Evolutionary conservation across 2,113 vertebrate species (phyloP).

Genomic region (Xenus cinereus): DNA sequence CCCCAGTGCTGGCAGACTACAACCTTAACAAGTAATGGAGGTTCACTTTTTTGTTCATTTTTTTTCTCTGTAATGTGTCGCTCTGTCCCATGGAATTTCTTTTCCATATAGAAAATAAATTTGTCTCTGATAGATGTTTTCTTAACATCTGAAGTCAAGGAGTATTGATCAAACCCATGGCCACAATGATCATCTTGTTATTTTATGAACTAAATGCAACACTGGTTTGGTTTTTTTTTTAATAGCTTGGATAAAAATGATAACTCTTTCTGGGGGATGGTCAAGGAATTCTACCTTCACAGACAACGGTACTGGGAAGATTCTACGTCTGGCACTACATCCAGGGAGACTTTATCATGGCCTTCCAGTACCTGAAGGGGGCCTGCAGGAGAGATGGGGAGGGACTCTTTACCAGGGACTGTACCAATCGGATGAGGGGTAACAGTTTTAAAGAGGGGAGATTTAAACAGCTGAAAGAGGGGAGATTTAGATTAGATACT

Average conservation of each 20-base stretch:
- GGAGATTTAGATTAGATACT: no score
- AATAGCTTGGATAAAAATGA: not conserved
- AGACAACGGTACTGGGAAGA: not conserved
- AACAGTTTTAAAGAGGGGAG: no score
- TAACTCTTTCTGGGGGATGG: not conserved
- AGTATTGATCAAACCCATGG: not conserved
- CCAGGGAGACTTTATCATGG: no score
- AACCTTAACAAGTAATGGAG: not conserved
- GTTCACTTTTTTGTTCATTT: not conserved
- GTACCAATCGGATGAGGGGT: no score
- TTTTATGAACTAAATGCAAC: not conserved
- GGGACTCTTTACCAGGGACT: no score
- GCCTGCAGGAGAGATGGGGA: no score
- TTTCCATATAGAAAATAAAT: not conserved
- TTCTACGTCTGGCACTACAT: not conserved
- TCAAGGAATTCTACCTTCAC: not conserved
- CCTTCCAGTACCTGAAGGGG: no score
- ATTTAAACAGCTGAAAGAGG: no score
- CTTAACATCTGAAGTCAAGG: not conserved
- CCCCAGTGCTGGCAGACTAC: not conserved
- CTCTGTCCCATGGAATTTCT: not conserved
- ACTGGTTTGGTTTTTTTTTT: rapidly evolving
- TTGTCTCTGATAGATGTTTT: not conserved
- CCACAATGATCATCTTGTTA: no score
- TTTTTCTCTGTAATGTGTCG: not conserved